These are phyloP conservation scores for Drosophila tanythrix DNA, from an alignment of 2,888 invertebrate species.

Conservation along the genomic window DNA sequence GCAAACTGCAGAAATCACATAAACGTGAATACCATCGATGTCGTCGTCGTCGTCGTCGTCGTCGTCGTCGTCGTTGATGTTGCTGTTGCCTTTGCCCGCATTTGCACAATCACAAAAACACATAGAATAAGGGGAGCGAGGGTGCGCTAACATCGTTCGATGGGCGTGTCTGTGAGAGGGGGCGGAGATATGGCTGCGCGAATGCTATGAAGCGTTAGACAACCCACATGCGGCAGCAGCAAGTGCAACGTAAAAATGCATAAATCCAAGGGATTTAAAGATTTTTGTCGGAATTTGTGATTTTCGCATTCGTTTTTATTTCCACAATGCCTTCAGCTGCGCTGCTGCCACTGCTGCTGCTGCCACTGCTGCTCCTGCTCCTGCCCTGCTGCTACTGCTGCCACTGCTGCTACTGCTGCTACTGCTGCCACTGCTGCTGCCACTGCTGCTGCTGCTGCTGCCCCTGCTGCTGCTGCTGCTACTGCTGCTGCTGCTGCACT, in stretches of 20 bases:
- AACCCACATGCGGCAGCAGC: constrained; percentile 63
- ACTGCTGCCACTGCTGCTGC: too few relatives aligned
- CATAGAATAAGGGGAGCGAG: constrained; percentile 35
- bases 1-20: constrained; percentile 75
- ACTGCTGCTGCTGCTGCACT: not conserved
- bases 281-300: constrained; percentile 77
- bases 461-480: too few relatives aligned
- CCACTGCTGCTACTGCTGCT: not conserved
- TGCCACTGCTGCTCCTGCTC: too few relatives aligned
- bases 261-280: constrained; percentile 79
- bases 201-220: constrained; percentile 53
- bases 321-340: constrained; percentile 51
- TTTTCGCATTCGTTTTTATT: constrained; percentile 72
- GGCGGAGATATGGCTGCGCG: constrained; percentile 5
- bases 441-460: too few relatives aligned
- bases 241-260: constrained; percentile 78
- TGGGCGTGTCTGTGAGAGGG: constrained; percentile 18
- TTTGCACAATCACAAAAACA: constrained; percentile 60
- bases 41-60: not conserved
- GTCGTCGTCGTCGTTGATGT: not conserved
- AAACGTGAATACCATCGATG: constrained; percentile 51
- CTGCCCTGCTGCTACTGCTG: not conserved
- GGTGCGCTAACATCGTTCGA: constrained; percentile 27
- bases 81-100: constrained; percentile 54
- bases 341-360: not conserved